Conservation (phyloP, 2,113 vertebrate genomes). For the Cavia porcellus region DNA sequence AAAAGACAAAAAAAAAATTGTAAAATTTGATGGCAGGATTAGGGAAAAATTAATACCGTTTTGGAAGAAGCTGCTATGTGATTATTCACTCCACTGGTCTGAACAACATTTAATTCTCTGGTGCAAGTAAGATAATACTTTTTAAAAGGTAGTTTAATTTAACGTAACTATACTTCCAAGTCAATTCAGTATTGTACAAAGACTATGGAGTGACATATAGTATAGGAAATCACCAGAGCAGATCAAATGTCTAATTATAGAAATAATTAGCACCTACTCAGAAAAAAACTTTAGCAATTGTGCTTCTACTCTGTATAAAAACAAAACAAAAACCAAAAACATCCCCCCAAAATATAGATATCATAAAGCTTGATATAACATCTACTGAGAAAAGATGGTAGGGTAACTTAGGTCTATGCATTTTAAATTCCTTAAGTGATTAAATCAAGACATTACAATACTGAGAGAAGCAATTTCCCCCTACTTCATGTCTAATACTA, state of each 20-base stretch:
- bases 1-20: too few species aligned
- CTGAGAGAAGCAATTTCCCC: neutral
- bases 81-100: slow-evolving; percentile 35
- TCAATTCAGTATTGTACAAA: neutral
- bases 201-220: neutral
- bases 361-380: neutral
- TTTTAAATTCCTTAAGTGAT: neutral
- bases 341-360: neutral
- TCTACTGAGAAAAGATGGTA: neutral
- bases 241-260: neutral
- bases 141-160: neutral
- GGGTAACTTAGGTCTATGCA: neutral
- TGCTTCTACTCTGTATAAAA: neutral
- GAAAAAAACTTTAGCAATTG: neutral
- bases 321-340: neutral
- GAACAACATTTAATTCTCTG: slow-evolving; percentile 24
- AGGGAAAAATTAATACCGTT: neutral
- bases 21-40: neutral
- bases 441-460: neutral
- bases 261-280: neutral
- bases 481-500: neutral
- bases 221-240: neutral
- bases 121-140: neutral
- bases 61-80: neutral
- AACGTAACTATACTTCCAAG: neutral